Percentiles rank a stretch among this genome's conserved stretches.
Conservation (phyloP, 2,888 invertebrate genomes). For the Diplazon laetatorius region DNA sequence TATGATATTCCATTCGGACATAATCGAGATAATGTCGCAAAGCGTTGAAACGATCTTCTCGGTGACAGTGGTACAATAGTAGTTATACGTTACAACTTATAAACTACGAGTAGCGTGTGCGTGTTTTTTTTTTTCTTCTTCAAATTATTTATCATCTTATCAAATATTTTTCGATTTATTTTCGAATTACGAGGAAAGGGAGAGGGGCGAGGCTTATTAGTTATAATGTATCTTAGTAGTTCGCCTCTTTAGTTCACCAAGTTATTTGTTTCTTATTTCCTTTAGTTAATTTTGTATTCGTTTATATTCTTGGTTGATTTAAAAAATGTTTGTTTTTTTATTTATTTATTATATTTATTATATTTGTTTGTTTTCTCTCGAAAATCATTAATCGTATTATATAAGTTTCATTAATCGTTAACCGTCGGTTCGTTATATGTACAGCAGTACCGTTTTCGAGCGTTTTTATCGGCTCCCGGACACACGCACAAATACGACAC, state of each 20-base stretch:
- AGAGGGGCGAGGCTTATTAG: constrained; percentile 58
- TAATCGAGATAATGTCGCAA: constrained; percentile 59
- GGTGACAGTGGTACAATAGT: constrained; percentile 71
- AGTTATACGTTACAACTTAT: constrained; percentile 66
- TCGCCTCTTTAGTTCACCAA: constrained; percentile 51
- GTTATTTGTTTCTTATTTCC: constrained; percentile 44
- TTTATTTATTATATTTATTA: constrained; percentile 45
- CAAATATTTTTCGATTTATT: constrained; percentile 44
- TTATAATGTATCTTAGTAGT: constrained; percentile 61
- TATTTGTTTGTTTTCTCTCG: constrained; percentile 62
- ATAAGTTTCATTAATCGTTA: constrained; percentile 72
- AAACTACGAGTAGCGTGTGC: constrained; percentile 73
- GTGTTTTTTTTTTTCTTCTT: constrained; percentile 56
- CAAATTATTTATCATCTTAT: constrained; percentile 8
- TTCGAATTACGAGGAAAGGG: constrained; percentile 69
- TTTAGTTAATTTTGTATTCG: constrained; percentile 43
- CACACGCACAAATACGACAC: constrained; percentile 81
- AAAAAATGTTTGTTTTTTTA: constrained; percentile 15
- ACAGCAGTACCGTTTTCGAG: constrained; percentile 77
- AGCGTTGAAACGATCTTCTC: constrained; percentile 73
- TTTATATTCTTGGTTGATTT: no score
- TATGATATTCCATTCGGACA: constrained; percentile 22
- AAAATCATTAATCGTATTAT: constrained; percentile 67
- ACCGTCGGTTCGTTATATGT: constrained; percentile 78
- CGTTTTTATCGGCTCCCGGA: constrained; percentile 59